A percentile compares a stretch with the other conserved stretches of the same genome.
phyloP scores from a whole-genome alignment of 2,888 invertebrate genomes.

The Eudasyphora cyanicolor region DNA sequence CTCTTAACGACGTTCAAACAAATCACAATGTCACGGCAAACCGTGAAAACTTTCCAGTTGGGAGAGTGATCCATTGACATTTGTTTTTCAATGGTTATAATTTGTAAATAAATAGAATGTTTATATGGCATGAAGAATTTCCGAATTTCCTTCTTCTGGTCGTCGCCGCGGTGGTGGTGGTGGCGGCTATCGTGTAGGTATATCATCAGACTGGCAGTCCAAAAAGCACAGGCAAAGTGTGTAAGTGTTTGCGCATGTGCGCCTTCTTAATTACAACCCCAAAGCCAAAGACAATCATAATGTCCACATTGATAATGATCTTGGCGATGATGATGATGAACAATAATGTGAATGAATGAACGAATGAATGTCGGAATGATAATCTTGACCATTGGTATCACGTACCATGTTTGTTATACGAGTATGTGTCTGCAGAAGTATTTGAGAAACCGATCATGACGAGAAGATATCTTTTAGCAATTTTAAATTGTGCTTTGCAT shows the following conservation, averaged over 20 bases:
- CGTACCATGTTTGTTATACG: not conserved
- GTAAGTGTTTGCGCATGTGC: conserved; percentile 25
- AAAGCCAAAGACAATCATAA: not conserved
- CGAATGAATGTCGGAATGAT: not conserved
- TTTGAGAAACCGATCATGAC: conserved; percentile 4
- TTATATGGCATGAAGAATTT: conserved; percentile 45
- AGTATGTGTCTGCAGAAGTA: not conserved
- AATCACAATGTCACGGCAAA: not conserved
- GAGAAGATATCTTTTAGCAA: conserved; percentile 1
- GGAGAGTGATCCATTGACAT: not conserved
- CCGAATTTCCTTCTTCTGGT: too few relatives aligned
- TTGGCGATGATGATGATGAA: not conserved
- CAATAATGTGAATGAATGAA: not conserved
- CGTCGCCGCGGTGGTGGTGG: not conserved
- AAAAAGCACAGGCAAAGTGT: not conserved
- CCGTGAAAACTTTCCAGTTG: not conserved
- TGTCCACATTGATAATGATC: not conserved
- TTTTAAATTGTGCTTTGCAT: not conserved
- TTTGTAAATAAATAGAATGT: conserved; percentile 55
- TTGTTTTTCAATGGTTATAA: conserved; percentile 39
- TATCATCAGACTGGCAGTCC: conserved; percentile 2
- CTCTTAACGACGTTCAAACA: not conserved
- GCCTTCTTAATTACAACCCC: conserved; percentile 15
- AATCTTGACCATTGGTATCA: not conserved
- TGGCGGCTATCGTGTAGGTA: too few relatives aligned